Percentiles rank a stretch among this genome's conserved stretches.
phyloP scores from a whole-genome alignment of 1,140 invertebrate genomes.

The Ostrea denselamellosa region DNA sequence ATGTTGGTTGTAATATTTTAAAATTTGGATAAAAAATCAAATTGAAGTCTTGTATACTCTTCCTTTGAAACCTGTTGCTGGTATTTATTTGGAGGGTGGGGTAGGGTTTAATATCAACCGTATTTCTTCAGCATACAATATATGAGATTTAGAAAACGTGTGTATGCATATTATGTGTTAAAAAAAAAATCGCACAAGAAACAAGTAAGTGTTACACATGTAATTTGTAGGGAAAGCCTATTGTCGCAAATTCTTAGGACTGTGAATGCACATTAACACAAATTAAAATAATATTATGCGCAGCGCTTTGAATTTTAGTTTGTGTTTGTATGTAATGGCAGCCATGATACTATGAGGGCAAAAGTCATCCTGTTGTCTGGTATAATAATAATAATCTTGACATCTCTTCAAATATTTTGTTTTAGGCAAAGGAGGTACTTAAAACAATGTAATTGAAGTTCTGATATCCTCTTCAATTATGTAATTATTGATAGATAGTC shows the following conservation, averaged over 20 bases:
- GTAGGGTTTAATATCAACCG: no score
- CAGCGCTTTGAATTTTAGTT: not conserved
- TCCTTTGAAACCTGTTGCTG: no score
- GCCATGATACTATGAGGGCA: not conserved
- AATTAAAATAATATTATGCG: not conserved
- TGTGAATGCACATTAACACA: not conserved
- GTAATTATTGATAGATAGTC: slow-evolving; percentile 23
- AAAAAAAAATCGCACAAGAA: no score
- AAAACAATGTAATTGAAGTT: not conserved
- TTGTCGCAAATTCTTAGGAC: not conserved
- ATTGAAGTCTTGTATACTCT: not conserved
- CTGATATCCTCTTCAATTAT: not conserved
- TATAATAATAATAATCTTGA: not conserved
- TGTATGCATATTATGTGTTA: no score
- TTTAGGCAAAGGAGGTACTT: slow-evolving; percentile 14
- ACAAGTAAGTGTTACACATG: no score
- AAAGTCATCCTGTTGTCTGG: not conserved
- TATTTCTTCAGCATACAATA: no score
- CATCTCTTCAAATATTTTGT: not conserved
- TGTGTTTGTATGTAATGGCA: not conserved
- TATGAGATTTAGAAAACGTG: no score
- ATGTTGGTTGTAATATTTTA: not conserved
- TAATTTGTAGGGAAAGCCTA: no score
- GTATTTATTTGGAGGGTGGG: no score
- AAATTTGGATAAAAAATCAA: not conserved